Percentiles rank a stretch among this genome's conserved stretches.
phyloP scores from a whole-genome alignment of 2,888 invertebrate species.

The Leptinotarsa haldemani region DNA sequence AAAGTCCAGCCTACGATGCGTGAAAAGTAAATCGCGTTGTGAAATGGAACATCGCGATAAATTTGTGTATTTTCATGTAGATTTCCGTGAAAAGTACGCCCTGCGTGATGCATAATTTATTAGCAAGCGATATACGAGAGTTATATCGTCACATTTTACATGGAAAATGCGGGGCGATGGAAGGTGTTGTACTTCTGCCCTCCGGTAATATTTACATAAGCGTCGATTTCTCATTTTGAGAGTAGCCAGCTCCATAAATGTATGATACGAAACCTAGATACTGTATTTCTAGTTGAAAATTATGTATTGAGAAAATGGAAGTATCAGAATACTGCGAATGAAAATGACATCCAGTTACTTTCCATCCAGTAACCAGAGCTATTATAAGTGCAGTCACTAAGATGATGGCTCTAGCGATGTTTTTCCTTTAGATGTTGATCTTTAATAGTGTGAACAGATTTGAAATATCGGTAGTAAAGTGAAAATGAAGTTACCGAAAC shows the following conservation, averaged over 20 bases:
- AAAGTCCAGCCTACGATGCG: not conserved
- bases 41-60: conserved; percentile 30
- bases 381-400: too few species aligned
- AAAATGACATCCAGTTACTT: too few species aligned
- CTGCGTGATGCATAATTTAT: conserved; percentile 24
- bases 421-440: too few species aligned
- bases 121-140: conserved; percentile 9
- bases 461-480: too few species aligned
- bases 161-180: not conserved
- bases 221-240: not conserved
- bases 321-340: too few species aligned
- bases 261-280: not conserved
- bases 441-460: too few species aligned
- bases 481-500: too few species aligned
- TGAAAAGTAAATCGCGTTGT: conserved; percentile 6
- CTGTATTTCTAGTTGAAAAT: too few species aligned
- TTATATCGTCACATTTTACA: conserved; percentile 3
- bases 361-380: too few species aligned
- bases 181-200: conserved; percentile 6
- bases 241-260: not conserved
- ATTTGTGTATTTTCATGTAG: conserved; percentile 11
- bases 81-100: conserved; percentile 21
- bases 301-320: too few species aligned
- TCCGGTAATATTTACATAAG: not conserved
- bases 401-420: too few species aligned